Base-by-base conservation (phyloP, 1,140 invertebrate genomes). In the Plutomurus gul region DNA sequence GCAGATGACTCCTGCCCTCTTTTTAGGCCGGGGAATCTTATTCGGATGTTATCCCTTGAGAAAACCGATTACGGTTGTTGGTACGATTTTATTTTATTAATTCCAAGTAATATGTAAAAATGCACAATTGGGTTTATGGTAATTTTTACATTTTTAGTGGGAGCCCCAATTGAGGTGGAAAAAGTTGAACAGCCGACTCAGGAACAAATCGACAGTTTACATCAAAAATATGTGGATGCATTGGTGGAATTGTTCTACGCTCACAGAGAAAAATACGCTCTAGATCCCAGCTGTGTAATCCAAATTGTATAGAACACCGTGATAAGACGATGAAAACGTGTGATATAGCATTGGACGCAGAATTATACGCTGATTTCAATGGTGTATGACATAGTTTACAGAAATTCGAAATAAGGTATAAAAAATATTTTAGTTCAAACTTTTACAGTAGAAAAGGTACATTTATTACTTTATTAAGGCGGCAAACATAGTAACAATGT, bases 11-110 rank as follows among this genome's bases (percentile, higher is more conserved):
- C 93, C 94, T 0, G 89, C 95, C 18, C 84, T 96, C n/a, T 92
- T 94, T 22, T 87, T 92, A 40, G 96, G 96, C 3, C 87, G 96
- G 78, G 96, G 96, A 0, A 88, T 97, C 30, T 94, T 98, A 1
- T 95, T 95, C 87, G 96, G 96, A 0, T 85, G 96, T 1, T 85
- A 97, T 10, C 95, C 96, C 0, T 89, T 90, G 49, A 89, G 96
- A 33, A 89, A 87, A 80, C 93, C 93, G 0, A 90, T 98, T 30
- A 91, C 91, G 7, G 93, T 93, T 80, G 93, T 98, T 82, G 93
- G 95, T 96, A 65, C 27, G 40, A 79, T 84, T 20, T 80, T 81
- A 18, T 80, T 88, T 40, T 85, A 85, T 89, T 88, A 81, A 84
- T 84, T 47, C 90, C 20, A 89, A 90, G 80, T 87, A 89, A 71